Evolutionary conservation across 2,888 invertebrate species (phyloP).

Genomic region (Gari tellinella): DNA sequence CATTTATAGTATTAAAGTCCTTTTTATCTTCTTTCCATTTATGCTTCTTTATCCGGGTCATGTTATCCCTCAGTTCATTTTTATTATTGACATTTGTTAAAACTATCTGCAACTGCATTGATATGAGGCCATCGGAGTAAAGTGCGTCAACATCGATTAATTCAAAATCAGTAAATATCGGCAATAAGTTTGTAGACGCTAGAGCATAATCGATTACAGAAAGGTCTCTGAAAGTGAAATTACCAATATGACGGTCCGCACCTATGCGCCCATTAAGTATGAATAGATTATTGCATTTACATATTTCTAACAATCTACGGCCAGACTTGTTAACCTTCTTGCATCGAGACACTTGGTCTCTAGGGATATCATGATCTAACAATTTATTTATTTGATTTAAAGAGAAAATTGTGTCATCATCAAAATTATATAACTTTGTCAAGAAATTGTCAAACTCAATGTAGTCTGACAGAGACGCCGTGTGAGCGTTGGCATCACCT

Average conservation of each 20-base stretch:
- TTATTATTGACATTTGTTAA: too few species aligned
- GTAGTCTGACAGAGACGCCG: background rate
- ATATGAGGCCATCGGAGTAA: slow-evolving; percentile 22
- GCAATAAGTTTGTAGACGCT: background rate
- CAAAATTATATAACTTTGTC: slow-evolving; percentile 5
- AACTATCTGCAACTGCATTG: background rate
- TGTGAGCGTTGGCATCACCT: slow-evolving; percentile 10
- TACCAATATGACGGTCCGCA: background rate
- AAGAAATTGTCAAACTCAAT: slow-evolving; percentile 6
- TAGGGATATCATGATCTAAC: too few species aligned
- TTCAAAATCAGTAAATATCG: background rate
- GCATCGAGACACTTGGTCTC: too few species aligned
- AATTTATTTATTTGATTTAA: too few species aligned
- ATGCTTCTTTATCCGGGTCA: too few species aligned
- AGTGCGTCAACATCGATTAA: slow-evolving; percentile 17
- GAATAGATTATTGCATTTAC: too few species aligned
- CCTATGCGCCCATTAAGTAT: slow-evolving; percentile 9
- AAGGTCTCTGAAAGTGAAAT: slow-evolving; percentile 6
- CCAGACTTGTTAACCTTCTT: too few species aligned
- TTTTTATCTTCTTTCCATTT: too few species aligned
- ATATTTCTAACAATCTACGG: too few species aligned
- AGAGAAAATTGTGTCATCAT: background rate
- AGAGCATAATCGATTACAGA: slow-evolving; percentile 15
- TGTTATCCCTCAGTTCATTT: too few species aligned
- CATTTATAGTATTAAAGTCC: too few species aligned